Evolutionary conservation across 2,888 invertebrate genomes (phyloP).

Genomic region (Melipona beecheii): DNA sequence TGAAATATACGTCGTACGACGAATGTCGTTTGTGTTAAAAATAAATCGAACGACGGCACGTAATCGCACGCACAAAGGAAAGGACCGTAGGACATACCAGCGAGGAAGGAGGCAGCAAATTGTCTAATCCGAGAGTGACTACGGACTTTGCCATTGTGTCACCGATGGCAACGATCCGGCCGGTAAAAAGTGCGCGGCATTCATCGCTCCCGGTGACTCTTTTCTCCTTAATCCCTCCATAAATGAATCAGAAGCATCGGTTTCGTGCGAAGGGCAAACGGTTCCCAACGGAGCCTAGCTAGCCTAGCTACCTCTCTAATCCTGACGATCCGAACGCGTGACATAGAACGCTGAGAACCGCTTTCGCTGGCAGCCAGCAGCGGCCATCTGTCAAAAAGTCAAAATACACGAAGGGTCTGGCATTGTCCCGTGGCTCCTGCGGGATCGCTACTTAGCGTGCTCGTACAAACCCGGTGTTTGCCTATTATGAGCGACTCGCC

Average conservation of each 20-base stretch:
- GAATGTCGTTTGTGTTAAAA: neutral
- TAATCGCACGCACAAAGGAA: neutral
- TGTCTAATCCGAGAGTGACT: slow-evolving; percentile 38
- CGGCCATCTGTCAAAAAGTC: slow-evolving; percentile 84
- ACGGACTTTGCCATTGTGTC: neutral
- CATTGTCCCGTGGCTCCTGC: slow-evolving; percentile 81
- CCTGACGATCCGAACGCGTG: slow-evolving; percentile 35
- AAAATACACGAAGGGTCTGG: slow-evolving; percentile 82
- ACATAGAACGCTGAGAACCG: slow-evolving; percentile 53
- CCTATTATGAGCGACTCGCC: slow-evolving; percentile 75
- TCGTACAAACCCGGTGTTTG: slow-evolving; percentile 75
- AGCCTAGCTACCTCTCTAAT: neutral
- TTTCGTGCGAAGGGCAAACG: slow-evolving; percentile 39
- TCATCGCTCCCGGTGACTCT: slow-evolving; percentile 11
- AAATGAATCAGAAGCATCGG: slow-evolving; percentile 53
- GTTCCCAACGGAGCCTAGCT: slow-evolving; percentile 18
- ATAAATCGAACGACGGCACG: neutral
- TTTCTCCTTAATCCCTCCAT: slow-evolving; percentile 53
- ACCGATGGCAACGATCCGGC: slow-evolving; percentile 8
- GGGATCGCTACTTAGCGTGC: slow-evolving; percentile 83
- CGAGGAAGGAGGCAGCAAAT: slow-evolving; percentile 17
- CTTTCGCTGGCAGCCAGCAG: slow-evolving; percentile 53
- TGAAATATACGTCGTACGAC: neutral
- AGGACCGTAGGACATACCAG: neutral
- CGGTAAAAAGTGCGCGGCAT: slow-evolving; percentile 42